phyloP scores from a whole-genome alignment of 2,113 vertebrate genomes.

The Corythornis cristatus region DNA sequence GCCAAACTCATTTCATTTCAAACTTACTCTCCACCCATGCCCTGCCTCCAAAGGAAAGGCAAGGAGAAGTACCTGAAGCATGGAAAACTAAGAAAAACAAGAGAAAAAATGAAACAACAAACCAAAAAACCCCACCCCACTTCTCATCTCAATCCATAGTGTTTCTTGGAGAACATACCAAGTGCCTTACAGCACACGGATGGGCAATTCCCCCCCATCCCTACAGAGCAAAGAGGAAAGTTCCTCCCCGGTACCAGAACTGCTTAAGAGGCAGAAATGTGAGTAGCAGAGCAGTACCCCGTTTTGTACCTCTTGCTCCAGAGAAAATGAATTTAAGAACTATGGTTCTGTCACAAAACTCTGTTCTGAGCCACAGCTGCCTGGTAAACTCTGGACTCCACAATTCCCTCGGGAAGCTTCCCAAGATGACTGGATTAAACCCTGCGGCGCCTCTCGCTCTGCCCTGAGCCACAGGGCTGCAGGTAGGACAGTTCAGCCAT shows the following conservation, averaged over 20 bases:
- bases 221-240: background rate
- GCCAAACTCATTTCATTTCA: background rate
- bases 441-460: background rate
- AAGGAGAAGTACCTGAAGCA: background rate
- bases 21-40: background rate
- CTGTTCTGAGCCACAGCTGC: background rate
- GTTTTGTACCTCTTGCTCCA: background rate
- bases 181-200: rapidly evolving
- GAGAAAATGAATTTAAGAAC: background rate
- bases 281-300: background rate
- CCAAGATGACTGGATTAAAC: background rate
- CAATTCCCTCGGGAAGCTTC: background rate
- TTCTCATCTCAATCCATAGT: background rate
- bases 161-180: background rate
- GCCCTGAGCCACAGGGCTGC: rapidly evolving
- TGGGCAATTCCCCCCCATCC: background rate
- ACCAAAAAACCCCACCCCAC: too few relatives aligned
- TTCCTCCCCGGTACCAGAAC: background rate
- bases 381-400: background rate
- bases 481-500: background rate
- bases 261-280: background rate
- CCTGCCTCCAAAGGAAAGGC: background rate
- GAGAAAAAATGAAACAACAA: background rate
- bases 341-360: background rate
- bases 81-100: background rate